A percentile compares a stretch with the other conserved stretches of the same genome.
Conservation (phyloP, 2,888 invertebrate genomes). For the Torymus tubicola region DNA sequence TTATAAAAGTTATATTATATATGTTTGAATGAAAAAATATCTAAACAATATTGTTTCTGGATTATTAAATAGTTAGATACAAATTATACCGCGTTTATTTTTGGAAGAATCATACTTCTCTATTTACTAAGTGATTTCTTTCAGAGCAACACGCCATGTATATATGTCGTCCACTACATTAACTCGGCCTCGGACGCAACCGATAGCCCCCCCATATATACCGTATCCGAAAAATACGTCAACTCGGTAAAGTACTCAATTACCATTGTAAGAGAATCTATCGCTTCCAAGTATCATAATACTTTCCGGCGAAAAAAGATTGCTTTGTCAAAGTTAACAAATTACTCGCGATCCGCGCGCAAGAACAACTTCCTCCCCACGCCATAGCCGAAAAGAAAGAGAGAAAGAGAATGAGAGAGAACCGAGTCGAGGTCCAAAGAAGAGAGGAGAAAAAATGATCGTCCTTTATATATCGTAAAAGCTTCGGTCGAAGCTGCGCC, state of each 20-base stretch:
- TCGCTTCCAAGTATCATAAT: slow-evolving; percentile 39
- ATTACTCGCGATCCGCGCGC: slow-evolving; percentile 4
- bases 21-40: too few relatives aligned
- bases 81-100: too few relatives aligned
- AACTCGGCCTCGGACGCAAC: too few relatives aligned
- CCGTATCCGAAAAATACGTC: slow-evolving; percentile 10
- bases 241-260: slow-evolving; percentile 36
- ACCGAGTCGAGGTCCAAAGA: neutral
- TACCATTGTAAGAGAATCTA: slow-evolving; percentile 41
- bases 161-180: too few relatives aligned
- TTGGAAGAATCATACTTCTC: too few relatives aligned
- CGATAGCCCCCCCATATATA: too few relatives aligned
- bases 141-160: neutral
- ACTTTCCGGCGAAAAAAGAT: slow-evolving; percentile 26
- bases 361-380: slow-evolving; percentile 34
- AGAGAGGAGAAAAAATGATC: slow-evolving; percentile 42
- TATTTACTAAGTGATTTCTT: neutral
- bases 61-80: too few relatives aligned
- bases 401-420: neutral
- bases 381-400: neutral
- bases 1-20: too few relatives aligned
- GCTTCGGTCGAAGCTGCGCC: neutral
- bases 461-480: slow-evolving; percentile 51
- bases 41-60: too few relatives aligned
- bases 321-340: slow-evolving; percentile 53